These are phyloP conservation scores for Odocoileus virginianus DNA, from an alignment of 2,113 vertebrate genomes.

Conservation along the genomic window DNA sequence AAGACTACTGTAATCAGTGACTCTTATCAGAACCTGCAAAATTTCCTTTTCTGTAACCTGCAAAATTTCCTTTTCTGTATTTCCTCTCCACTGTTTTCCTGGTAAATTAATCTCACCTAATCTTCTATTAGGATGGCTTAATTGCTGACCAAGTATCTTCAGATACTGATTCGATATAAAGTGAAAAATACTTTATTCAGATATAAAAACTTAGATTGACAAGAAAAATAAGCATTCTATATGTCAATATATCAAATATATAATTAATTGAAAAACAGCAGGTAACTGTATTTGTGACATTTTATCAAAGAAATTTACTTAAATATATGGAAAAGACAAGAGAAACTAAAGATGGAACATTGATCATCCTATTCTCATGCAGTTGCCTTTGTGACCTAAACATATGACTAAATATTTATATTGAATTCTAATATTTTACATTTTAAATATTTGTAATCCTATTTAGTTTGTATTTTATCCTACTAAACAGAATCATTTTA, in stretches of 20 bases:
- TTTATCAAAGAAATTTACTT: not conserved
- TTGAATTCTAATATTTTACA: not conserved
- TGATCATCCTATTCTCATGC: not conserved
- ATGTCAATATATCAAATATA: not conserved
- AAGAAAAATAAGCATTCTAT: not conserved
- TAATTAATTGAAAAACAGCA: not conserved
- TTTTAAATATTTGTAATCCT: not conserved
- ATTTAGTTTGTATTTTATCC: not conserved
- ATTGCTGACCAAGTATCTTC: not conserved
- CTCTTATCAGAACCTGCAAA: not conserved
- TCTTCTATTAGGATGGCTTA: not conserved
- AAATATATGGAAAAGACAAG: not conserved
- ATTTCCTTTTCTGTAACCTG: not conserved
- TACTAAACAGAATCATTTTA: not conserved
- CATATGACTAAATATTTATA: not conserved
- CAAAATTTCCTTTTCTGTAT: not conserved
- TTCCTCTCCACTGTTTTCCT: not conserved
- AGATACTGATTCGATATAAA: not conserved
- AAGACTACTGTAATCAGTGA: not conserved
- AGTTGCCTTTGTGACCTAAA: not conserved
- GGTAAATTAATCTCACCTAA: not conserved
- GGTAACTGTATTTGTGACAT: rapidly evolving
- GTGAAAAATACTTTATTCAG: not conserved
- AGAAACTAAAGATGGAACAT: not conserved
- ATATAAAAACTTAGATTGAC: not conserved